A percentile compares a stretch with the other conserved stretches of the same genome.
Evolutionary conservation across 2,113 vertebrate genomes (phyloP).

Genomic region (Herpetotheres cachinnans): DNA sequence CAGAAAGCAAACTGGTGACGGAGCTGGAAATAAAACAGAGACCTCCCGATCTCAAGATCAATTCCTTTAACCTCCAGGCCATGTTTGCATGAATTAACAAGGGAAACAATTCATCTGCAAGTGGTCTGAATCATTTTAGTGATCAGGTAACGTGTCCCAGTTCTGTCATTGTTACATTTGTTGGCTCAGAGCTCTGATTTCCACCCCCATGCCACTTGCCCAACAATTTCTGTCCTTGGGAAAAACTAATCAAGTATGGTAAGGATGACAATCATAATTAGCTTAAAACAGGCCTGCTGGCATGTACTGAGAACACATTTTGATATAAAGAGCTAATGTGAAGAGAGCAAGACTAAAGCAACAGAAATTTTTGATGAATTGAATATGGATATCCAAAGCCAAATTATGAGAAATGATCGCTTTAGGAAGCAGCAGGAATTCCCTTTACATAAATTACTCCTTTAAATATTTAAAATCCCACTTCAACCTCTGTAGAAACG

Average conservation of each 20-base stretch:
- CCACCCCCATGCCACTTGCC: constrained; percentile 12
- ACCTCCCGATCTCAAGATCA: not conserved
- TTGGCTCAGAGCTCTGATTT: constrained; percentile 19
- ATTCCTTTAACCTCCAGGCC: constrained; percentile 20
- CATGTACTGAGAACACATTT: not conserved
- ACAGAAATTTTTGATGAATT: constrained; percentile 6
- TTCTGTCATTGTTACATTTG: constrained; percentile 12
- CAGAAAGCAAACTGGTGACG: not conserved
- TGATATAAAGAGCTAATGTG: not conserved
- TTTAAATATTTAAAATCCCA: constrained; percentile 54
- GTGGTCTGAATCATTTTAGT: constrained; percentile 19
- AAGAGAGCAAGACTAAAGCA: not conserved
- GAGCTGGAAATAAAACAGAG: not conserved
- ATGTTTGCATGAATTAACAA: not conserved
- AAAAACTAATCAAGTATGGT: constrained; percentile 39
- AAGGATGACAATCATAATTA: constrained; percentile 43
- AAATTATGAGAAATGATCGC: constrained; percentile 19
- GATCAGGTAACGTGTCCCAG: constrained; percentile 11
- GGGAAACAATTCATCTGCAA: constrained; percentile 46
- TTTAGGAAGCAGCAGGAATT: constrained; percentile 27
- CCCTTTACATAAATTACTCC: constrained; percentile 37
- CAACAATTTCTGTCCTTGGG: constrained; percentile 36
- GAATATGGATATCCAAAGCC: not conserved
- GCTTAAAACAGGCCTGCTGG: constrained; percentile 6
- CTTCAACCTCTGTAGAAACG: constrained; percentile 37